A percentile compares a stretch with the other conserved stretches of the same genome.
Conservation (phyloP, 35 echinoderm and acorn worm species). For the Eucidaris tribuloides region DNA sequence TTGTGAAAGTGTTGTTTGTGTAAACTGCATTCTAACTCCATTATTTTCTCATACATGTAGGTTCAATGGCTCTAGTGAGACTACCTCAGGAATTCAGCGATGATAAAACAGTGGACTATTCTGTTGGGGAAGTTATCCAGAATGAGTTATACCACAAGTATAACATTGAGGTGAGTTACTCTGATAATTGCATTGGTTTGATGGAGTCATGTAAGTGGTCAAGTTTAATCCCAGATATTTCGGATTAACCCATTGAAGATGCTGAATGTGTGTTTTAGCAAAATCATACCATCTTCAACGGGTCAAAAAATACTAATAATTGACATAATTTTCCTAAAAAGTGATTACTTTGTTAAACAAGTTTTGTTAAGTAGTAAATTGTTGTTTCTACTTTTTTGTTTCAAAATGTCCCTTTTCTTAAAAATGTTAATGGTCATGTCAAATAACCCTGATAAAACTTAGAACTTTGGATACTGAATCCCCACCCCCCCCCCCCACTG, state of each 20-base stretch:
- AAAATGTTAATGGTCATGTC: too few relatives aligned
- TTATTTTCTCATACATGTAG: conserved; percentile 15
- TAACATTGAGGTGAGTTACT: conserved; percentile 68
- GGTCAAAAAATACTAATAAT: too few relatives aligned
- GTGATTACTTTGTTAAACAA: background rate
- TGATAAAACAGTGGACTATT: conserved; percentile 34
- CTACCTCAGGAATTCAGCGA: conserved; percentile 34
- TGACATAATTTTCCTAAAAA: background rate
- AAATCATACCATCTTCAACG: too few relatives aligned
- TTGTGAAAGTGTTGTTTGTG: background rate
- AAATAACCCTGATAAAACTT: too few relatives aligned
- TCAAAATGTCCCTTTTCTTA: too few relatives aligned
- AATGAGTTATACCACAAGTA: conserved; percentile 53
- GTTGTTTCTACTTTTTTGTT: too few relatives aligned
- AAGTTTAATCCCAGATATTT: too few relatives aligned
- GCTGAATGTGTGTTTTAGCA: too few relatives aligned
- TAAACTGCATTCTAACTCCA: background rate
- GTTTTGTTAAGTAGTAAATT: background rate
- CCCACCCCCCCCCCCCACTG: too few relatives aligned
- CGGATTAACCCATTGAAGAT: background rate
- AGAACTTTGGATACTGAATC: too few relatives aligned
- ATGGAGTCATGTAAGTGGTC: background rate
- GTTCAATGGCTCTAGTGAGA: conserved; percentile 63
- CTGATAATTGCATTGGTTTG: background rate
- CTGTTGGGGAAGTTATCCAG: conserved; percentile 62